A percentile compares a stretch with the other conserved stretches of the same genome.
phyloP scores from a whole-genome alignment of 2,888 invertebrate species.

The Opisthograptis luteolata region DNA sequence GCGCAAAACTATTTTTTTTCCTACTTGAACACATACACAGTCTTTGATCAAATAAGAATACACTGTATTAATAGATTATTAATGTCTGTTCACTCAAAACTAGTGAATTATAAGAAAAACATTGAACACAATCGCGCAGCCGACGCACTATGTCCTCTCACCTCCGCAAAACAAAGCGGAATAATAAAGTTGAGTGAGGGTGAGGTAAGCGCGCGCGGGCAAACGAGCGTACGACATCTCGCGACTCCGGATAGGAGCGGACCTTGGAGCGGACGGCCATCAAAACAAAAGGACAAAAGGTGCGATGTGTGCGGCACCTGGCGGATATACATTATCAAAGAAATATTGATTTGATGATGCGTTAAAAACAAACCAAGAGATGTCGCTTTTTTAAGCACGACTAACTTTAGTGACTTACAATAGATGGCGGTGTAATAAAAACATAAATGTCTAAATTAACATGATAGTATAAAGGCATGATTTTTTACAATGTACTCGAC shows the following conservation, averaged over 20 bases:
- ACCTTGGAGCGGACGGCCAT: conserved; percentile 45
- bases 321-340: conserved; percentile 30
- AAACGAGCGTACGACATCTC: conserved; percentile 55
- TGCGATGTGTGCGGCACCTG: conserved; percentile 55
- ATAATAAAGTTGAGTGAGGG: conserved; percentile 56
- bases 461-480: no score
- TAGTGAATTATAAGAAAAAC: conserved; percentile 68
- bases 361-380: background rate
- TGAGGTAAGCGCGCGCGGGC: conserved; percentile 5
- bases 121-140: conserved; percentile 66
- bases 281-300: conserved; percentile 60
- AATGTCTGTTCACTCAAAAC: conserved; percentile 69
- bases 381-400: background rate
- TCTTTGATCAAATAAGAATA: conserved; percentile 54
- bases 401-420: background rate
- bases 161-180: conserved; percentile 85
- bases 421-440: conserved; percentile 16
- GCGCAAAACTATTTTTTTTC: conserved; percentile 68
- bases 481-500: no score
- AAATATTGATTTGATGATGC: background rate
- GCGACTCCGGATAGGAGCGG: conserved; percentile 55
- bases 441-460: background rate
- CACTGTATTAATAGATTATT: conserved; percentile 58
- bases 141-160: conserved; percentile 66
- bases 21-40: conserved; percentile 63